phyloP scores from a whole-genome alignment of 1,140 invertebrate species.

The Eumaeus atala region DNA sequence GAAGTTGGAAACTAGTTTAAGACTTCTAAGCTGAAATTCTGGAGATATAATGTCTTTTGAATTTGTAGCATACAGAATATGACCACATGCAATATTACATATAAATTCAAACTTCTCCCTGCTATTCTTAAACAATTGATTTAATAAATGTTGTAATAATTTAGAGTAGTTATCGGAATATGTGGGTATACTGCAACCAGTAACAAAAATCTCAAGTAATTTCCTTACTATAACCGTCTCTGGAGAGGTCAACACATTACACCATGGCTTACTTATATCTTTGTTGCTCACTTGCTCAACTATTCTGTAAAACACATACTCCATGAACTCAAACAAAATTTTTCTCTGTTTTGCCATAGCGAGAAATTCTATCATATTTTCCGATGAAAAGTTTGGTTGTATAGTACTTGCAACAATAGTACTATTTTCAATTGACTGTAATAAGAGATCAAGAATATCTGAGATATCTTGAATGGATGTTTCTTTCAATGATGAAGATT shows the following conservation, averaged over 20 bases:
- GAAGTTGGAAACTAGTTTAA: conserved; percentile 53
- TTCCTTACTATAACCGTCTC: conserved; percentile 45
- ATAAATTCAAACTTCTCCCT: conserved; percentile 72
- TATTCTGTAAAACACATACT: conserved; percentile 54
- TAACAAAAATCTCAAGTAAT: conserved; percentile 58
- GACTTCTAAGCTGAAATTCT: conserved; percentile 51
- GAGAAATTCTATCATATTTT: conserved; percentile 50
- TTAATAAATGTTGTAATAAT: conserved; percentile 53
- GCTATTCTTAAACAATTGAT: conserved; percentile 51
- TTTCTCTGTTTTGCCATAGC: conserved; percentile 44
- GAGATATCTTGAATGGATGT: conserved; percentile 37
- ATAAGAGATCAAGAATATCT: conserved; percentile 39
- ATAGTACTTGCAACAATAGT: conserved; percentile 41
- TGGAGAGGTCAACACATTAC: conserved; percentile 45
- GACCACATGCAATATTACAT: conserved; percentile 64
- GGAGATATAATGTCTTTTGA: conserved; percentile 56
- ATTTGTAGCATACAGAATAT: conserved; percentile 53
- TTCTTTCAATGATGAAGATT: conserved; percentile 44
- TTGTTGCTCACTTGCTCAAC: conserved; percentile 47
- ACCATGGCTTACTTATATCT: conserved; percentile 54
- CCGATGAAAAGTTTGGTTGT: conserved; percentile 35
- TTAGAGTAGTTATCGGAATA: conserved; percentile 51
- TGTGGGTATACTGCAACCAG: conserved; percentile 47
- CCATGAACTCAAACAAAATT: conserved; percentile 59
- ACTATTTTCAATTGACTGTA: conserved; percentile 49